A percentile compares a stretch with the other conserved stretches of the same genome.
Conservation (phyloP, 2,113 vertebrate genomes). For the Solea solea region DNA sequence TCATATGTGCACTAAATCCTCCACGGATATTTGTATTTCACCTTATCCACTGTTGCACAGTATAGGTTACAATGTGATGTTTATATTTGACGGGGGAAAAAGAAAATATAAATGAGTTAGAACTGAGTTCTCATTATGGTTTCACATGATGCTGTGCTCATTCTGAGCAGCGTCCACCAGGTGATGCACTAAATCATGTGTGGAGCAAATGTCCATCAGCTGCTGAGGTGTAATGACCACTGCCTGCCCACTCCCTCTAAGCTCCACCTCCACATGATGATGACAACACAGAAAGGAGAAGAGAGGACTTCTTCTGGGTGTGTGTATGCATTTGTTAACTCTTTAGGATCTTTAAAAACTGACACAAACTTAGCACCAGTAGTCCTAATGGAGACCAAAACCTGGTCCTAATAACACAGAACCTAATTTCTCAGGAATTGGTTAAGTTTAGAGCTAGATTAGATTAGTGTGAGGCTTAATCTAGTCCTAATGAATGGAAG, state of each 20-base stretch:
- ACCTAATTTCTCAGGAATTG: too few relatives aligned
- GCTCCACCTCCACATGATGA: slow-evolving; percentile 17
- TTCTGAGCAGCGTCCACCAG: slow-evolving; percentile 73
- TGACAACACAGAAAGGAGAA: slow-evolving; percentile 18
- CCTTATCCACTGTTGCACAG: neutral
- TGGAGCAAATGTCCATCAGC: slow-evolving; percentile 38
- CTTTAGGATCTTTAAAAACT: too few relatives aligned
- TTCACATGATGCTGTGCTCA: slow-evolving; percentile 24
- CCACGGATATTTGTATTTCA: neutral
- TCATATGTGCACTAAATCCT: slow-evolving; percentile 25
- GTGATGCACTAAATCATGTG: slow-evolving; percentile 77
- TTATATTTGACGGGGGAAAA: neutral
- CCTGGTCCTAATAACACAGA: too few relatives aligned
- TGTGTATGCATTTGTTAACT: neutral
- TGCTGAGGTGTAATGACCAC: slow-evolving; percentile 47
- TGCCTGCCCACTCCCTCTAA: slow-evolving; percentile 39
- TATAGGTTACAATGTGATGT: neutral
- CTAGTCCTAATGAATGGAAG: too few relatives aligned
- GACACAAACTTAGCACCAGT: too few relatives aligned
- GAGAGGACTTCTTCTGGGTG: neutral
- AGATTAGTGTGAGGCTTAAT: too few relatives aligned
- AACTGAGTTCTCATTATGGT: neutral
- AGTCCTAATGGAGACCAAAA: too few relatives aligned
- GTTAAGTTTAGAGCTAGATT: too few relatives aligned
- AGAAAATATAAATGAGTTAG: too few relatives aligned